A percentile compares a stretch with the other conserved stretches of the same genome.
Conservation (phyloP, 2,113 vertebrate genomes). For the Sphyrna mokarran region DNA sequence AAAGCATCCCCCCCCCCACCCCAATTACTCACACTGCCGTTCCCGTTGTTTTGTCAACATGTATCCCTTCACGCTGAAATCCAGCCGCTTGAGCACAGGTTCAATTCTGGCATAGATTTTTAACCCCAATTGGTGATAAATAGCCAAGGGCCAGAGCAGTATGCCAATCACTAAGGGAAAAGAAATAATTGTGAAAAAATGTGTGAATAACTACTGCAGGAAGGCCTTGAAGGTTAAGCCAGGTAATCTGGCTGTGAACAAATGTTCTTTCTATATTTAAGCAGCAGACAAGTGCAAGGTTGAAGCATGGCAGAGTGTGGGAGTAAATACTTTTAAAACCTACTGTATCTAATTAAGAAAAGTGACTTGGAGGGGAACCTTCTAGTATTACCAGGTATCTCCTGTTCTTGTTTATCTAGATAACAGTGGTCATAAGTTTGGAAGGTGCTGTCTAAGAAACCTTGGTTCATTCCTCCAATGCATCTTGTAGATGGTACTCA, state of each 20-base stretch:
- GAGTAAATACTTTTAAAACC: not conserved
- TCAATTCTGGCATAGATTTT: slow-evolving; percentile 67
- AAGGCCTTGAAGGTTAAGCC: not conserved
- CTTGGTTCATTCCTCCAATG: too few species aligned
- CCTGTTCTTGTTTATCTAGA: too few species aligned
- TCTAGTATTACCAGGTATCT: too few species aligned
- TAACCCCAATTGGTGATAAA: slow-evolving; percentile 75
- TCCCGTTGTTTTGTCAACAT: slow-evolving; percentile 80
- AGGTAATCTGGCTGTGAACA: not conserved
- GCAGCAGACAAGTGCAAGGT: too few species aligned
- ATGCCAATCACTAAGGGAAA: slow-evolving; percentile 62
- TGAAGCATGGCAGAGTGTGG: not conserved
- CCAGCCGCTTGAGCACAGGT: slow-evolving; percentile 81
- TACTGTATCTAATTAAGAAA: not conserved
- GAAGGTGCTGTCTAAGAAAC: too few species aligned
- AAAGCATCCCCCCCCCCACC: not conserved
- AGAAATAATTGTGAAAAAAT: not conserved
- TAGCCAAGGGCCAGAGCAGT: slow-evolving; percentile 75
- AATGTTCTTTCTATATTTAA: not conserved
- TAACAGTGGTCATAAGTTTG: too few species aligned
- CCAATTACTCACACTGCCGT: slow-evolving; percentile 71
- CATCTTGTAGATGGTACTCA: too few species aligned
- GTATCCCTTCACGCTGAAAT: slow-evolving; percentile 80
- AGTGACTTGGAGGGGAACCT: not conserved
- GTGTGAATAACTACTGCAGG: too few species aligned